Conservation (phyloP, 37 sponge, comb jelly and placozoan species). For the Lycopodina hypogea region DNA sequence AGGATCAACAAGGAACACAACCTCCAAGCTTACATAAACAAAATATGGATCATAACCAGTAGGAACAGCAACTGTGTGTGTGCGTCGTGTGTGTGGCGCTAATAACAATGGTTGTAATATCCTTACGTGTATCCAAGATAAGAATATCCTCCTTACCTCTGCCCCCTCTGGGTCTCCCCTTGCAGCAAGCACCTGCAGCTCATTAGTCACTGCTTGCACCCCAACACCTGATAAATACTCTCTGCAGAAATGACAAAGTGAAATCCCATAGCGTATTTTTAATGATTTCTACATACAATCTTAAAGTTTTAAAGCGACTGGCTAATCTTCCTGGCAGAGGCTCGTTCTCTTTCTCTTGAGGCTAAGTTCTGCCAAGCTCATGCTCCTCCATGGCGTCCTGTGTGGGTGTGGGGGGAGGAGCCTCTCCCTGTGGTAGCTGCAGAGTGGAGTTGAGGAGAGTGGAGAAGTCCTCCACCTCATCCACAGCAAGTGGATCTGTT, state of each 20-base stretch:
- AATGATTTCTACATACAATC: constrained; percentile 6
- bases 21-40: no score
- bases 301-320: constrained; percentile 11
- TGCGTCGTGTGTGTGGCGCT: no score
- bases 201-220: not conserved
- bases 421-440: constrained; percentile 32
- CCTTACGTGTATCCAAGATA: no score
- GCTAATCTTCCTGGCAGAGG: constrained; percentile 16
- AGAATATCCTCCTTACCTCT: no score
- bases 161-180: constrained; percentile 23
- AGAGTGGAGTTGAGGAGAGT: constrained; percentile 45
- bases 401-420: not conserved
- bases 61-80: no score
- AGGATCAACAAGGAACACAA: no score
- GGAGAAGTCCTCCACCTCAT: constrained; percentile 36
- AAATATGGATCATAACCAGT: no score
- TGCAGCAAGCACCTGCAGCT: not conserved
- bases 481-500: not conserved
- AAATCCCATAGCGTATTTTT: not conserved
- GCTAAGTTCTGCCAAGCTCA: not conserved
- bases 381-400: not conserved
- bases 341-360: not conserved
- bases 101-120: no score
- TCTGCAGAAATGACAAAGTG: not conserved
- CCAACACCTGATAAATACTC: constrained; percentile 34